Base-by-base conservation (phyloP, 92 coral and sea anemone species). In the Virgularia gustaviana region DNA sequence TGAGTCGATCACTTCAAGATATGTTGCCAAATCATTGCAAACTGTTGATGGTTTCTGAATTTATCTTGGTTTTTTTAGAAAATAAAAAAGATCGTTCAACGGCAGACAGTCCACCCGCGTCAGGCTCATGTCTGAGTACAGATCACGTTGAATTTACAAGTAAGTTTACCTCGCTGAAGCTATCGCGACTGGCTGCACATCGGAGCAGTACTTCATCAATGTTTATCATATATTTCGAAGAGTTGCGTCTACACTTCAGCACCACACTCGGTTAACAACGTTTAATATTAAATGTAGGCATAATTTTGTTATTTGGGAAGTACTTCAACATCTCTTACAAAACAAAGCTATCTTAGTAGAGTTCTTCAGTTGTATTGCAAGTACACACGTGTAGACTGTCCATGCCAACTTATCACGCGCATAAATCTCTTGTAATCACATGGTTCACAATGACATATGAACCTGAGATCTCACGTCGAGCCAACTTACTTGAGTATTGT, bases 81-180 rank as follows among this genome's bases (percentile, higher is more conserved):
- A 68, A 68, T 49, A 68, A 49, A 28, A 68, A 68, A 51, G 75
- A 68, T 49, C 55, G 75, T n/a, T n/a, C n/a, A n/a, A n/a, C n/a
- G n/a, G n/a, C n/a, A 20, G 75, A 51, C 13, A 68, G 75, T 68
- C 75, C 75, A 7, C 59, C 59, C 49, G 55, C 44, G 1, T 23
- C 54, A 1, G 49, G 54, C 9, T 45, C 72, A 44, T 68, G 75
- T 32, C 25, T 68, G 0, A 68, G 61, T 33, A n/a, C n/a, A n/a
- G 75, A 68, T 25, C 75, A 68, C 53, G 75, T 68, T 13, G 75
- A 68, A 68, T 68, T 68, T 33, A 49, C 75, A 49, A 34, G 75
- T 68, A 49, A 49, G 75, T 68, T 68, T 42, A 35, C 24, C 18
- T 12, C 45, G 45, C 45, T 5, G 62, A 55, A 16, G 32, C 32